Conservation (phyloP, 2,113 vertebrate species). For the Upupa epops region DNA sequence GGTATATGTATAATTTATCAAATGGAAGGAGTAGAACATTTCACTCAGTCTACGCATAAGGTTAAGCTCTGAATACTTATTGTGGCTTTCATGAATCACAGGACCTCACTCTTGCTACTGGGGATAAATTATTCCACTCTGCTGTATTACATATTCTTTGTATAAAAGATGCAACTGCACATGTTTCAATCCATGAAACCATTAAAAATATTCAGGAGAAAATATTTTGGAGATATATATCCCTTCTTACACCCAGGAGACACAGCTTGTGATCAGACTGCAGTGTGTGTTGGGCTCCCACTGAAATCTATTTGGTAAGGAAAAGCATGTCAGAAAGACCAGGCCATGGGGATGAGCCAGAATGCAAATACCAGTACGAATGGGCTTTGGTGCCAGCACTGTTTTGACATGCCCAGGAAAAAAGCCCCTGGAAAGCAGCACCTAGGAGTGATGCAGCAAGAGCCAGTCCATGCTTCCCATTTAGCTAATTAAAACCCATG, state of each 20-base stretch:
- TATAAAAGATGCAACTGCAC: conserved; percentile 70
- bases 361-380: conserved; percentile 25
- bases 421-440: not conserved
- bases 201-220: conserved; percentile 68
- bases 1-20: conserved; percentile 72
- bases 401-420: not conserved
- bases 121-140: conserved; percentile 73
- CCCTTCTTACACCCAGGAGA: conserved; percentile 17
- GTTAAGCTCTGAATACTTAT: conserved; percentile 73
- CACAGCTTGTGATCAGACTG: conserved; percentile 46
- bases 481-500: not conserved
- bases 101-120: conserved; percentile 64
- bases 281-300: conserved; percentile 12
- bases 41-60: conserved; percentile 66
- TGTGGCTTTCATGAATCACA: conserved; percentile 72
- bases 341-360: conserved; percentile 2
- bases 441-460: not conserved
- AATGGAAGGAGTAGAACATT: conserved; percentile 67
- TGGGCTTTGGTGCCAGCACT: not conserved
- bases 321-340: conserved; percentile 14
- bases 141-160: conserved; percentile 71
- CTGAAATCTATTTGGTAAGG: conserved; percentile 64
- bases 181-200: conserved; percentile 66
- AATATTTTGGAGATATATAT: conserved; percentile 65
- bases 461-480: not conserved